These are phyloP conservation scores for Phalacrocorax brasilianus DNA, from an alignment of 2,113 vertebrate genomes.

Conservation along the genomic window DNA sequence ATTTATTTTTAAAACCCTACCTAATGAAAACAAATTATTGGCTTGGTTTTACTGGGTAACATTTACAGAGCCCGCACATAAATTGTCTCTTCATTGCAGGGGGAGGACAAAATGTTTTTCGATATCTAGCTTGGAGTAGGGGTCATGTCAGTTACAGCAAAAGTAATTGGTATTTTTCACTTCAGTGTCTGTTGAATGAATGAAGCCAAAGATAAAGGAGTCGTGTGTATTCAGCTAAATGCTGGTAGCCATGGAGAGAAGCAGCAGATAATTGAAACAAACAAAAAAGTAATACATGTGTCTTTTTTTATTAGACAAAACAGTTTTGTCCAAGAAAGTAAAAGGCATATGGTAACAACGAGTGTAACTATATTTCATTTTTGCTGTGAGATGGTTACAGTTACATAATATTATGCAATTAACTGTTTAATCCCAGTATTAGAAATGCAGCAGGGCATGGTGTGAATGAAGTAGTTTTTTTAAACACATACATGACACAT, in stretches of 20 bases:
- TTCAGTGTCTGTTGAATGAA: not conserved
- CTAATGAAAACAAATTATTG: not conserved
- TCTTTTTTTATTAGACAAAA: not conserved
- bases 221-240: not conserved
- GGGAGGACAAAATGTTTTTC: not conserved
- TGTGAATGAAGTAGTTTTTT: not conserved
- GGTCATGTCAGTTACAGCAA: not conserved
- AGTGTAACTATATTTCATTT: not conserved
- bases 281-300: not conserved
- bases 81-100: not conserved
- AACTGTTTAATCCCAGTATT: not conserved
- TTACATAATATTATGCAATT: not conserved
- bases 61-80: not conserved
- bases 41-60: not conserved
- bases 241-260: conserved; percentile 21
- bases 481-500: not conserved
- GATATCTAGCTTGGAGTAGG: not conserved
- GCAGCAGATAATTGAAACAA: conserved; percentile 4
- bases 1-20: not conserved
- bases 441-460: not conserved
- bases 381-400: not conserved
- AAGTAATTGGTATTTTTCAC: not conserved
- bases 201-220: not conserved
- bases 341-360: not conserved
- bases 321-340: not conserved